Evolutionary conservation across 2,113 vertebrate species (phyloP), one percentile per base, ranked within the genome.

Genomic region (Theristicus caerulescens): DNA sequence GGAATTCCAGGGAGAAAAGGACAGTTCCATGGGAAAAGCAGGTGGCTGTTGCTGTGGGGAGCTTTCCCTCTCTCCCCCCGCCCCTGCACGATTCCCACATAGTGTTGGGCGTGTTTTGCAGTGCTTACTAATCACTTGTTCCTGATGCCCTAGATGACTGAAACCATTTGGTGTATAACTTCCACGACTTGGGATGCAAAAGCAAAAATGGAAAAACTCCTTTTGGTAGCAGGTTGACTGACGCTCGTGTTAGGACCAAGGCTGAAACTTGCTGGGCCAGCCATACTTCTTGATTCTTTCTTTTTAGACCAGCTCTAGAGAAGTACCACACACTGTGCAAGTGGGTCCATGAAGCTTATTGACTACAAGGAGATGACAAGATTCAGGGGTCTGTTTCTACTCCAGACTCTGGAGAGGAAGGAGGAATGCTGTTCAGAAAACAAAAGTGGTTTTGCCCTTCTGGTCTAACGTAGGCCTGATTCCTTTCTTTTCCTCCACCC

Each of bases 231-330:
- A 71, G 12, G 9, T 24, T 82, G 31, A 8, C 38, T 80, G 47
- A 51, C 4, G 8, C 10, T 77, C 1, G 10, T 40, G 8, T 79
- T 44, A 58, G 26, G 26, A 55, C 8, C 8, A 34, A 77, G 44
- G 51, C 72, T 80, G 17, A 10, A 80, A 29, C 16, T 80, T 81
- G 24, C 44, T 83, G 31, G 67, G 25, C 7, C 13, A 29, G 31
- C 44, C 4, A 0, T 57, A 19, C 27, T 52, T 13, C n/a, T 79
- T 0, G 0, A 12, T 46, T 47, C 13, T 57, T 73, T 25, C 20
- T 82, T 67, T 74, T 71, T 57, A 34, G 11, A 16, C 6, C 4
- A 52, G 20, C 38, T 64, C 11, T 74, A n/a, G 20, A 51, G 19
- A 38, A 31, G 34, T 73, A 47, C 13, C 40, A 81, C 40, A 8